Evolutionary conservation across 2,888 invertebrate genomes (phyloP).

Genomic region (Apamea sordens): DNA sequence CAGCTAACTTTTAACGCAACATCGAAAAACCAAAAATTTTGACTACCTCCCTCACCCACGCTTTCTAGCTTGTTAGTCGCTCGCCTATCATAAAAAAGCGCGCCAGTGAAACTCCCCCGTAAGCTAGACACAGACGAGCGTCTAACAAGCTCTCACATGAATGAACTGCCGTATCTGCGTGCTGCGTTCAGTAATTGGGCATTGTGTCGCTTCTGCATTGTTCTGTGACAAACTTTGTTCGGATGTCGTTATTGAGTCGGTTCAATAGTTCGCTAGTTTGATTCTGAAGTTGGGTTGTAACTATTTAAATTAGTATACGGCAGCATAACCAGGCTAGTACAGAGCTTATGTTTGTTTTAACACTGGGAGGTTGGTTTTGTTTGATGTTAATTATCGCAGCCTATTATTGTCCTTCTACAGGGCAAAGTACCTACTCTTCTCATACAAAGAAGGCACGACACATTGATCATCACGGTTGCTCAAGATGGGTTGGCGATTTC

Average conservation of each 20-base stretch:
- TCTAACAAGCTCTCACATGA: conserved; percentile 82
- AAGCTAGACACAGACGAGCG: conserved; percentile 74
- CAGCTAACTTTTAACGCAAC: not conserved
- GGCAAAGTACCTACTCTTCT: not conserved
- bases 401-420: not conserved
- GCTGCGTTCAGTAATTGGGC: conserved; percentile 79
- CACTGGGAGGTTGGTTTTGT: not conserved
- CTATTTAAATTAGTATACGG: conserved; percentile 39
- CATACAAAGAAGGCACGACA: not conserved
- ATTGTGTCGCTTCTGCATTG: conserved; percentile 78
- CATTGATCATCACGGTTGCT: not conserved
- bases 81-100: conserved; percentile 45
- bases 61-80: not conserved
- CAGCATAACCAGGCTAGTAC: not conserved
- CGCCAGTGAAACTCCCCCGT: conserved; percentile 51
- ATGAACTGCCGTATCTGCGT: conserved; percentile 76
- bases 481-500: not conserved
- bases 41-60: not conserved
- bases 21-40: not conserved
- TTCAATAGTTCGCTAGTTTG: conserved; percentile 58
- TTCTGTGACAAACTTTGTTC: conserved; percentile 71
- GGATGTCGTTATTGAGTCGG: conserved; percentile 58
- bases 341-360: conserved; percentile 1
- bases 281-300: conserved; percentile 33
- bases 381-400: not conserved